phyloP scores from a whole-genome alignment of 2,797 vertebrate genomes.

The Halcyon smyrnensis region DNA sequence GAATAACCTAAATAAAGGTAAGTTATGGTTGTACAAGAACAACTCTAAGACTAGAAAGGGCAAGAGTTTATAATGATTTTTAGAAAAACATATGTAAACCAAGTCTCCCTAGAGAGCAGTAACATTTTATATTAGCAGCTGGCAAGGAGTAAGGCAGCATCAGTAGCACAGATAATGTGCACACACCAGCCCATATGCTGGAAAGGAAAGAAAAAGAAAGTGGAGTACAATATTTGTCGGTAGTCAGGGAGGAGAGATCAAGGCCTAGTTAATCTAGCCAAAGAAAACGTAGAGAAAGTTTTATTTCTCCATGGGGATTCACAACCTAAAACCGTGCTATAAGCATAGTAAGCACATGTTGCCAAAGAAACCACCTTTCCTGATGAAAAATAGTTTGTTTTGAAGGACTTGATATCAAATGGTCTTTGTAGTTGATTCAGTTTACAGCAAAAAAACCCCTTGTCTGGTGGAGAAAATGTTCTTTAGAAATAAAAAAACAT shows the following conservation, averaged over 20 bases:
- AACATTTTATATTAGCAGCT: not conserved
- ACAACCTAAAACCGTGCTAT: not conserved
- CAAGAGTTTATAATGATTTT: not conserved
- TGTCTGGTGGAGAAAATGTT: not conserved
- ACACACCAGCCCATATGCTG: fast-evolving
- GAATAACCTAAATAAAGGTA: not conserved
- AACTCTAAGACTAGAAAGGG: not conserved
- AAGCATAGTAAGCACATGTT: not conserved
- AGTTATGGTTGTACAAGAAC: fast-evolving
- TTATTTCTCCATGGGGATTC: not conserved
- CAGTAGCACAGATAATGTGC: fast-evolving
- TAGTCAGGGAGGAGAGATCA: not conserved
- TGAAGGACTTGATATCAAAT: not conserved
- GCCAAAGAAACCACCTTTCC: not conserved
- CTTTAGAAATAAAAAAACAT: not conserved
- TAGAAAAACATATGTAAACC: not conserved
- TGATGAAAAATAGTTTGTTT: not conserved
- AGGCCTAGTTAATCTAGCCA: not conserved
- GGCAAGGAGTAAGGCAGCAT: not conserved
- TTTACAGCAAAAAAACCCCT: not conserved
- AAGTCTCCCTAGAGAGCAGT: not conserved
- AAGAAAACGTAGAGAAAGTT: not conserved
- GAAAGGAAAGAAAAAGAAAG: not conserved
- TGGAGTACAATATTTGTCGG: not conserved
- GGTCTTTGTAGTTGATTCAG: not conserved